Base-by-base conservation (phyloP, 1,140 invertebrate species). In the Pentalonia nigronervosa region DNA sequence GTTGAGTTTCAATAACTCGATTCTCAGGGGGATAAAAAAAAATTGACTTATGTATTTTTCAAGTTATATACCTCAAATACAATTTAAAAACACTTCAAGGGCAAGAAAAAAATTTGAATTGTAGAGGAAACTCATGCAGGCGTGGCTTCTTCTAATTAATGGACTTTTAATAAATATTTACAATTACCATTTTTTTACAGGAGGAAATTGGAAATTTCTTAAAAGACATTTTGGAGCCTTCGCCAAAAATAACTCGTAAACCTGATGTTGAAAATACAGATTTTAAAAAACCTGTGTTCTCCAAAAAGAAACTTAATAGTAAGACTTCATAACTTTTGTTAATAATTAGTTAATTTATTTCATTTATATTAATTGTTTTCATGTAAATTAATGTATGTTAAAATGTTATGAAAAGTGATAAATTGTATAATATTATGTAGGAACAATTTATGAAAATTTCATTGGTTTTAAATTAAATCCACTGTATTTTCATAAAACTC, bases 151-250 rank as follows among this genome's bases (percentile, higher is more conserved):
- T 67, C 60, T 76, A 17, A n/a, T 23, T 48, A 48, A 91, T 34
- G n/a, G 23, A 47, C 20, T 56, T 60, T 67, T 41, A 17, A 67
- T 4, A 45, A 90, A 36, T 45, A 30, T 67, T 60, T 81, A 83
- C 21, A 23, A 7, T 83, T n/a, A 30, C n/a, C 2, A n/a, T 67
- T 47, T 67, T 20, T 76, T 67, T 76, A 60, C 25, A 93, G 91
- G 91, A 93, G 86, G 91, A 93, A 56, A 84, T 93, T 11, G 91
- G 91, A 41, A 56, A 86, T 86, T 93, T 93, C 34, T n/a, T 93
- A n/a, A 93, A 93, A 93, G 91, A 93, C 84, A 83, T 93, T 14
- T 86, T 93, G 7, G 91, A 93, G 56, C 91, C 91, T 41, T 53
- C 76, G 0, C 91, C 91, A 56, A 93, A 93, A 93, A 84, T 93